Percentiles rank a stretch among this genome's conserved stretches.
Evolutionary conservation across 1,140 invertebrate genomes (phyloP).

Genomic region (Drosophila subobscura): DNA sequence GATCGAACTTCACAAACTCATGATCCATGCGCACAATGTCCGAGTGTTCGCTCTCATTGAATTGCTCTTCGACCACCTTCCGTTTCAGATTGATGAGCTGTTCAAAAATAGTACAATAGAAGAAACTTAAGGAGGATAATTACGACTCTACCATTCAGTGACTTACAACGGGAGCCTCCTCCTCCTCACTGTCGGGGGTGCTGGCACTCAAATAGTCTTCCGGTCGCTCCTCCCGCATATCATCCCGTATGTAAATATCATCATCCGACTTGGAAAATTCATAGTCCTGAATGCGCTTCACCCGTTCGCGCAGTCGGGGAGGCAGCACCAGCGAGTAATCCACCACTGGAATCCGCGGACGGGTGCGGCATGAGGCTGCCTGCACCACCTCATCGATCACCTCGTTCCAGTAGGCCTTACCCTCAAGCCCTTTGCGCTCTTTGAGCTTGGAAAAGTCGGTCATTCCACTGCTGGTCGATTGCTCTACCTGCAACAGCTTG

Average conservation of each 20-base stretch:
- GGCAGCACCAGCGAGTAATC: constrained; percentile 75
- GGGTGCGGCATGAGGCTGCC: constrained; percentile 47
- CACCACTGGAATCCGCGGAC: constrained; percentile 57
- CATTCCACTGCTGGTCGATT: constrained; percentile 46
- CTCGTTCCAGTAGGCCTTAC: constrained; percentile 57
- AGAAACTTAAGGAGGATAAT: not conserved
- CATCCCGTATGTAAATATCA: constrained; percentile 65
- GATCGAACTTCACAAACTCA: constrained; percentile 70
- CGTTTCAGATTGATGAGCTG: constrained; percentile 35
- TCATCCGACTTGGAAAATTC: constrained; percentile 71
- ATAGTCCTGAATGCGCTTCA: constrained; percentile 71
- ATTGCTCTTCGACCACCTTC: constrained; percentile 64
- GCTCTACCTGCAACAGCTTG: constrained; percentile 25
- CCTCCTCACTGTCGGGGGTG: constrained; percentile 52
- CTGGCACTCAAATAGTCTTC: constrained; percentile 59
- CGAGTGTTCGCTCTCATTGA: constrained; percentile 74
- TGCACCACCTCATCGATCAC: constrained; percentile 66
- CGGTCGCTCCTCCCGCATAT: constrained; percentile 58
- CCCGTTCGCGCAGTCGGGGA: constrained; percentile 52
- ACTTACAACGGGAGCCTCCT: constrained; percentile 47
- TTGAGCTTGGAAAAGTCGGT: constrained; percentile 47
- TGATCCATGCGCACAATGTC: constrained; percentile 74
- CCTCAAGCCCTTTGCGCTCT: constrained; percentile 27
- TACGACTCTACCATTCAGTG: no score
- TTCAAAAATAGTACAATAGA: not conserved